A percentile compares a stretch with the other conserved stretches of the same genome.
phyloP scores from a whole-genome alignment of 2,888 invertebrate species.

The Brachyopa scutellaris region DNA sequence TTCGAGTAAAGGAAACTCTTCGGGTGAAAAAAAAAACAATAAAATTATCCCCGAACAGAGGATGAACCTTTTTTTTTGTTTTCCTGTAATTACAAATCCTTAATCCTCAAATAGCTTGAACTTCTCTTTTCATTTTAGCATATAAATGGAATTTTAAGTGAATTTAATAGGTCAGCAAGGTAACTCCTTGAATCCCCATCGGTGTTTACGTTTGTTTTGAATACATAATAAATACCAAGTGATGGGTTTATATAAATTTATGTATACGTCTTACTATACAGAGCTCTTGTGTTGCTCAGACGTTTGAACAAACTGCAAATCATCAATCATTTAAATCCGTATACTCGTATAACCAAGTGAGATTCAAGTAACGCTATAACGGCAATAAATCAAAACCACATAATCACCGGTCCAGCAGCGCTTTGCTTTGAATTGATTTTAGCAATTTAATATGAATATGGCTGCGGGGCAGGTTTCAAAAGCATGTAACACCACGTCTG shows the following conservation, averaged over 20 bases:
- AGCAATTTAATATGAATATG: neutral
- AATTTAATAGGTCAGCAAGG: too few relatives aligned
- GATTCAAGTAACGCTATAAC: conserved; percentile 16
- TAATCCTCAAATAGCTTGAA: neutral
- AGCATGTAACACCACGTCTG: too few relatives aligned
- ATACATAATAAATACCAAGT: conserved; percentile 25
- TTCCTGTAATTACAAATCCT: too few relatives aligned
- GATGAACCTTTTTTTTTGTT: too few relatives aligned
- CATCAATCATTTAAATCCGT: conserved; percentile 47
- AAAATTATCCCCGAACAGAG: too few relatives aligned
- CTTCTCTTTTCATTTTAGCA: conserved; percentile 10
- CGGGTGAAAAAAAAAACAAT: too few relatives aligned
- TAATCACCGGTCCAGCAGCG: neutral
- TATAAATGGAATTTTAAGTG: conserved; percentile 45
- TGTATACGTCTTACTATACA: neutral
- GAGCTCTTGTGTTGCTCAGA: neutral
- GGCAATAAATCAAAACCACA: conserved; percentile 44
- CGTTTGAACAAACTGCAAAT: conserved; percentile 3
- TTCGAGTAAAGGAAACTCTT: too few relatives aligned
- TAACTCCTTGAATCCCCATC: too few relatives aligned
- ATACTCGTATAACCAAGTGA: conserved; percentile 9
- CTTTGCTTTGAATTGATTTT: conserved; percentile 16
- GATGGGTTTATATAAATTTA: conserved; percentile 10
- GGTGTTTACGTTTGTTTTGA: conserved; percentile 6
- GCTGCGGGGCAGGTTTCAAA: too few relatives aligned